Evolutionary conservation across 2,113 vertebrate genomes (phyloP).

Genomic region (Toxotes chatareus): DNA sequence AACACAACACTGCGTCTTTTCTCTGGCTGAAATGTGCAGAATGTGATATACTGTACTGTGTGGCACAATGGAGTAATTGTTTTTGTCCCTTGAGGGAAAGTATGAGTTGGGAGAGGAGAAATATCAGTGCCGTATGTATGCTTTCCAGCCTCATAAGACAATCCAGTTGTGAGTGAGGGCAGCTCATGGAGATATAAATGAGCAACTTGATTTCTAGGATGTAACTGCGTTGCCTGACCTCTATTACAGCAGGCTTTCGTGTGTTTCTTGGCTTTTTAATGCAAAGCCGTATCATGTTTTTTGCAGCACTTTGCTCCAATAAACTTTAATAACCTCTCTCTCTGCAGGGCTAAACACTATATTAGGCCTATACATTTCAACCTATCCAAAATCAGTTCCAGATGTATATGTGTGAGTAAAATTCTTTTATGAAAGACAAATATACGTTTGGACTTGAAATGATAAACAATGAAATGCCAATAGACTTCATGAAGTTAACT

Average conservation of each 20-base stretch:
- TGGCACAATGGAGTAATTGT: constrained; percentile 76
- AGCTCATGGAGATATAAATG: constrained; percentile 48
- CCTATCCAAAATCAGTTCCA: constrained; percentile 66
- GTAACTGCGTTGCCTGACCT: constrained; percentile 31
- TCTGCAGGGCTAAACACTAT: constrained; percentile 50
- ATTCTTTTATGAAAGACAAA: constrained; percentile 71
- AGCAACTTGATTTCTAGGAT: constrained; percentile 48
- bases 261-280: constrained; percentile 47
- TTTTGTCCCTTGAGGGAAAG: constrained; percentile 61
- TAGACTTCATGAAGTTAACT: constrained; percentile 60
- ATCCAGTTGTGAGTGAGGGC: constrained; percentile 36
- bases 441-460: constrained; percentile 64
- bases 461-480: constrained; percentile 79
- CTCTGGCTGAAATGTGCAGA: constrained; percentile 69
- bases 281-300: constrained; percentile 33
- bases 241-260: constrained; percentile 37
- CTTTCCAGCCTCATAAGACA: constrained; percentile 34
- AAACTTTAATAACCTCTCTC: constrained; percentile 52
- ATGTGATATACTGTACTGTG: constrained; percentile 69
- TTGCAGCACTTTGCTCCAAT: constrained; percentile 52
- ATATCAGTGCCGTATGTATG: constrained; percentile 55
- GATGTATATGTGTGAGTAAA: constrained; percentile 64
- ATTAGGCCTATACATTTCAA: constrained; percentile 54
- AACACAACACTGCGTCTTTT: constrained; percentile 63
- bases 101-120: constrained; percentile 53